Base-by-base conservation (phyloP, 1,140 invertebrate species). In the Drosophila guanche region DNA sequence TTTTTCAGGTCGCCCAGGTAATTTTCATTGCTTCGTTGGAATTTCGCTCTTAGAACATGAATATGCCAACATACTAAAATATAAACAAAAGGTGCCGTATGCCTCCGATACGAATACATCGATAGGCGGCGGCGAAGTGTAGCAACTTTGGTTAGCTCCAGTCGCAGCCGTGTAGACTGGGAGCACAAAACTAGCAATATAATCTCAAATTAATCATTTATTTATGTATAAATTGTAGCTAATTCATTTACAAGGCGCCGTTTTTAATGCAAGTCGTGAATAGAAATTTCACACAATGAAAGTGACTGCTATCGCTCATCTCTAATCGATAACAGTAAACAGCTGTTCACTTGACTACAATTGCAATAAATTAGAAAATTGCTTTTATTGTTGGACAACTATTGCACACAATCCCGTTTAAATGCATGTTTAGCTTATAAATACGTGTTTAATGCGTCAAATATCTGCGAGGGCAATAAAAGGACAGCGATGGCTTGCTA, bases 401-500 rank as follows among this genome's bases (percentile, higher is more conserved):
- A 57, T 57, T 59, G 27, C 37, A 37, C 20, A 22, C 52, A 62
- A 43, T 33, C 22, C 40, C 45, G 16, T 27, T 46, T 23, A 5
- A 73, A 48, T 54, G 10, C 37, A 68, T 77, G 79, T 43, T 61
- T 53, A 57, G 48, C 33, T 22, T 43, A 42, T 60, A 69, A 53
- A 37, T 48, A 14, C 22, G n/a, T 47, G 42, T 46, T 67, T 59
- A 61, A 69, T 60, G 48, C 25, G 23, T 58, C 16, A 60, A 56
- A 25, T 29, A n/a, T 22, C 63, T 52, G 6, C 29, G 12, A 43
- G 69, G 54, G 56, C 37, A 33, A 41, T 48, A 41, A 57, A 58
- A 57, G 58, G 50, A 45, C 40, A 23, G 65, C 57, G 41, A 95
- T 95, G 95, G 94, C 95, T 75, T 94, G 94, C 90, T 93, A 94